Conservation (phyloP, 2,113 vertebrate species). For the Podarcis raffonei region DNA sequence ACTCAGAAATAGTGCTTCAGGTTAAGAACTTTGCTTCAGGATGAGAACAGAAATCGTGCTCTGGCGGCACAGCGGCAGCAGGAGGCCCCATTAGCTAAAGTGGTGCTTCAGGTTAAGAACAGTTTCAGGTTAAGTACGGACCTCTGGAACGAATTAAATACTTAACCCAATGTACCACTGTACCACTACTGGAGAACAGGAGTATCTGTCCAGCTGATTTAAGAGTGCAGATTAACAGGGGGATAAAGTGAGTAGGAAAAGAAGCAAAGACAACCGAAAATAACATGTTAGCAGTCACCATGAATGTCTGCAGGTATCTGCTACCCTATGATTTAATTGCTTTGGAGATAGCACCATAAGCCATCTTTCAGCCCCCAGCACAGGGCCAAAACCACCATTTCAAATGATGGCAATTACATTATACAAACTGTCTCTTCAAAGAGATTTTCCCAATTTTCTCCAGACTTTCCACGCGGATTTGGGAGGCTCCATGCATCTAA, state of each 20-base stretch:
- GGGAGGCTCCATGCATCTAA: constrained; percentile 9
- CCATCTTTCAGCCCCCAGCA: neutral
- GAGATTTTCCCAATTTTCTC: neutral
- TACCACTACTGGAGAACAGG: neutral
- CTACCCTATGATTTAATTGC: neutral
- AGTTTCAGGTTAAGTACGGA: too few relatives aligned
- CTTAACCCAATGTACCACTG: too few relatives aligned
- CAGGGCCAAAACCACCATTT: neutral
- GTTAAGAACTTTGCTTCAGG: too few relatives aligned
- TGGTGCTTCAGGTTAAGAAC: too few relatives aligned
- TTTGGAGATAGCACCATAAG: neutral
- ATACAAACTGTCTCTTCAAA: constrained; percentile 24
- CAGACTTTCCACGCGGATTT: neutral
- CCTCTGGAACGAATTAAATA: too few relatives aligned
- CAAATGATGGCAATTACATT: constrained; percentile 18
- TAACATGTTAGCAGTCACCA: neutral
- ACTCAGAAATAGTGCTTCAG: too few relatives aligned
- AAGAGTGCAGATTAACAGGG: neutral
- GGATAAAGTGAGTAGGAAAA: neutral
- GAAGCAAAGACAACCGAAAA: neutral
- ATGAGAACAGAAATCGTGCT: too few relatives aligned
- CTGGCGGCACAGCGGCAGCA: too few relatives aligned
- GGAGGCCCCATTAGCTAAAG: too few relatives aligned
- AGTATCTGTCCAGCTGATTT: neutral
- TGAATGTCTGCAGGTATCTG: neutral